phyloP scores from a whole-genome alignment of 2,888 invertebrate genomes.

The Gymnosoma rotundatum region DNA sequence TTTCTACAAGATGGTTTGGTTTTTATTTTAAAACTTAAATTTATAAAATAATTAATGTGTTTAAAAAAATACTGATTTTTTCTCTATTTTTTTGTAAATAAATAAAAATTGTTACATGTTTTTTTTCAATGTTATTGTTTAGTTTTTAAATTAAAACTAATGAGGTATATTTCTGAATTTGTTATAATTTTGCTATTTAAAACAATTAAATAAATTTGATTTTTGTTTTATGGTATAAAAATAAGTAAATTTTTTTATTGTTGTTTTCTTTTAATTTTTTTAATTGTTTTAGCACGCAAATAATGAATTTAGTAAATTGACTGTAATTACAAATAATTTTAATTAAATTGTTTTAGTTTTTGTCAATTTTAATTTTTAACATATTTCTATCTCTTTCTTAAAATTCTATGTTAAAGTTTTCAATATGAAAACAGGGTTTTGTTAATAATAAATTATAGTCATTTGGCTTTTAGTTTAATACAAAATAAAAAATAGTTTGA shows the following conservation, averaged over 20 bases:
- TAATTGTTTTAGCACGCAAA: slow-evolving; percentile 74
- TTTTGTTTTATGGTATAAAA: slow-evolving; percentile 24
- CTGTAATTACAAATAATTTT: slow-evolving; percentile 72
- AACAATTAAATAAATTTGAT: slow-evolving; percentile 45
- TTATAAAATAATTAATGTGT: slow-evolving; percentile 13
- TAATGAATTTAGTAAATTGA: slow-evolving; percentile 75
- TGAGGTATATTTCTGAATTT: slow-evolving; percentile 77
- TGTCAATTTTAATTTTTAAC: not conserved
- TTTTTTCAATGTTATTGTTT: slow-evolving; percentile 27
- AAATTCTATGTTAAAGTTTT: slow-evolving; percentile 56
- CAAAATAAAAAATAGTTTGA: slow-evolving; percentile 12
- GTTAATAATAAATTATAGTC: slow-evolving; percentile 44
- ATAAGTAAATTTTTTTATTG: not conserved
- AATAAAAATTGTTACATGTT: slow-evolving; percentile 19
- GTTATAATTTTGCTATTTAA: slow-evolving; percentile 36
- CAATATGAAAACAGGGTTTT: slow-evolving; percentile 65
- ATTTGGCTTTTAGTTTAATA: slow-evolving; percentile 40
- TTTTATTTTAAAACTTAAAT: not conserved
- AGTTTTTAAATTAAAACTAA: slow-evolving; percentile 75
- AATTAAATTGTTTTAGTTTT: slow-evolving; percentile 48
- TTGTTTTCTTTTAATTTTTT: slow-evolving; percentile 22
- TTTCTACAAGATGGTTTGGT: slow-evolving; percentile 10
- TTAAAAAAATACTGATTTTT: slow-evolving; percentile 54
- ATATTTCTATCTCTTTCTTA: slow-evolving; percentile 10
- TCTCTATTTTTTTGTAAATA: slow-evolving; percentile 41